Base-by-base conservation (phyloP, 2,888 invertebrate species). In the Perizoma affinitatum region DNA sequence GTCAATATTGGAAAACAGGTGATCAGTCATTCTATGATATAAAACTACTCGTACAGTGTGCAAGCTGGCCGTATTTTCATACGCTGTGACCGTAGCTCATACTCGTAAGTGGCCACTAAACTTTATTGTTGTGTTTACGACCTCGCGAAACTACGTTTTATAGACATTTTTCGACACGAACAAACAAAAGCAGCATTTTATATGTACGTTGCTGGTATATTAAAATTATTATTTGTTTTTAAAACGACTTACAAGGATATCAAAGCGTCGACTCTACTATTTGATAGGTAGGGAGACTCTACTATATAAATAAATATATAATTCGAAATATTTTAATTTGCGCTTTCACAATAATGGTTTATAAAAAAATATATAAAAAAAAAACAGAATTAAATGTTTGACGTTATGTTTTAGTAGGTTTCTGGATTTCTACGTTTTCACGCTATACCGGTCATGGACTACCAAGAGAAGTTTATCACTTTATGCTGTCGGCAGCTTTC, bases 71-170 rank as follows among this genome's bases (percentile, higher is more conserved):
- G 3, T 22, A 22, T 22, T 35, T 44, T 45, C 9, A 5, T 49
- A 66, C 66, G 69, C 68, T 68, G 54, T 58, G 63, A 67, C 74
- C 71, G 52, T 69, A 72, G 63, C 78, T 80, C 83, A 82, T 85
- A 75, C 69, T 72, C 70, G 73, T 79, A 84, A 87, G 87, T 85
- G 85, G 82, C 80, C 76, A 85, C 86, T 87, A 87, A 88, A 87
- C 79, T 87, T 86, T 87, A 88, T 86, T 84, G 82, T 85, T 78
- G 80, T 85, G 87, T 87, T 88, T 87, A 88, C 82, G 84, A 83
- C 71, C 76, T 69, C 69, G 63, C 69, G 72, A 73, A 78, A 79
- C 78, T 80, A 79, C 78, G 63, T 74, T 63, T 76, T 78, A 76
- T 74, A 67, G 73, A 69, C 64, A 79, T 76, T 78, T 75, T 78